These are phyloP conservation scores for Masnerella sp. DNA, from an alignment of 2,888 invertebrate species.

Conservation along the genomic window DNA sequence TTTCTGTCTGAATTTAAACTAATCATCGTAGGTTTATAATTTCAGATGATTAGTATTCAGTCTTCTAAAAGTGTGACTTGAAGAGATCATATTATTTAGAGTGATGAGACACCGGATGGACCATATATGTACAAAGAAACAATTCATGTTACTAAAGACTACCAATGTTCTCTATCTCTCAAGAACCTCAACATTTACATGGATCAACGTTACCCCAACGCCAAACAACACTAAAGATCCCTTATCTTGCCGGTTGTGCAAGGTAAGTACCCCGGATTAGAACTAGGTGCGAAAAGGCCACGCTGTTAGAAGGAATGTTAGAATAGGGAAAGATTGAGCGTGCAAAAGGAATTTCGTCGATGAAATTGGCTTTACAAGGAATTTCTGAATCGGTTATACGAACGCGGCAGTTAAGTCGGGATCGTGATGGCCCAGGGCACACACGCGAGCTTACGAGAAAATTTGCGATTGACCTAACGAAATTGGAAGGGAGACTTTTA, in stretches of 20 bases:
- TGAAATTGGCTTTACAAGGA: conserved; percentile 75
- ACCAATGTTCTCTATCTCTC: no score
- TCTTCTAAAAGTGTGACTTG: no score
- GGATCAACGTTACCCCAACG: no score
- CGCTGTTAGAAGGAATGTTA: conserved; percentile 32
- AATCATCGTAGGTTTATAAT: no score
- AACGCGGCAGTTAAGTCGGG: conserved; percentile 74
- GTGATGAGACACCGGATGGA: no score
- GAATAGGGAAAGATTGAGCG: conserved; percentile 63
- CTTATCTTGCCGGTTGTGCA: background rate
- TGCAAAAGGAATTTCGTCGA: conserved; percentile 73
- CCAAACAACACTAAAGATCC: no score
- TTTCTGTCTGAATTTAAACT: no score
- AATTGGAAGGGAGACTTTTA: conserved; percentile 73
- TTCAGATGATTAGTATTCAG: no score
- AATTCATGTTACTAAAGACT: no score
- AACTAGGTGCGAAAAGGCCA: conserved; percentile 20
- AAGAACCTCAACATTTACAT: no score
- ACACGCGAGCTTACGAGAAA: conserved; percentile 77
- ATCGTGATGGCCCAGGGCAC: conserved; percentile 77
- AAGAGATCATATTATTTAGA: no score
- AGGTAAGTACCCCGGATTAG: background rate
- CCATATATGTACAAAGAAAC: no score
- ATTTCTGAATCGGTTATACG: conserved; percentile 75
- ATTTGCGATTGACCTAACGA: conserved; percentile 77